Base-by-base conservation (phyloP, 2,113 vertebrate species). In the Chaetorhynchus papuensis region DNA sequence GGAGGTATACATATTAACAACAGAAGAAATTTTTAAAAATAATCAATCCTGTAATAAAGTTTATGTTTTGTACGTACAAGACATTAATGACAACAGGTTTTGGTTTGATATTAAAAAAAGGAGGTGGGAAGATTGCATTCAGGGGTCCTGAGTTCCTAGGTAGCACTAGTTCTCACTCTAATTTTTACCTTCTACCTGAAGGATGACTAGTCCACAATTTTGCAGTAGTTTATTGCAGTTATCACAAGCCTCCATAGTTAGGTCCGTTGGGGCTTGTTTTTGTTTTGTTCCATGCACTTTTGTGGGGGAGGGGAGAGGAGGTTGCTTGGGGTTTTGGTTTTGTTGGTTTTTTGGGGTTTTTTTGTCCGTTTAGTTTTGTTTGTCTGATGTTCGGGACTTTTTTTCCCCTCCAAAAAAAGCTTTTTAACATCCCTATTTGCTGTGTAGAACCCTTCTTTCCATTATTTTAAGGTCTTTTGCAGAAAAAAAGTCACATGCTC, bases 221-320 rank as follows among this genome's bases (percentile, higher is more conserved):
- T 77, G 21, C 22, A 64, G 2, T 26, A 45, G 54, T 76, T 81
- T 52, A 72, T 28, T 1, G 7, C 20, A 76, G 13, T 49, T 63
- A 83, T 16, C 20, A 45, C 14, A 74, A 59, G 7, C 6, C 22
- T 37, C 28, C 13, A 41, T 1, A 64, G 45, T 35, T 26, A 65
- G 15, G 23, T 12, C 10, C 6, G 8, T 15, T 45, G 15, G 9
- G 21, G 3, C 1, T 16, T 57, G 11, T 15, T 68, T 50, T 45
- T 44, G 4, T 33, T 54, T 77, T 24, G 9, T 60, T 33, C 53
- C 28, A 39, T 30, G 12, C 11, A 33, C 13, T 28, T 65, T 37
- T 39, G 22, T 3, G 11, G 7, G 2, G 2, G 4, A 1, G 31
- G 6, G 7, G 4, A 44, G 15, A 11, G 1, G 28, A 37, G 21